phyloP scores from a whole-genome alignment of 2,113 vertebrate species.

The Gyps fulvus region DNA sequence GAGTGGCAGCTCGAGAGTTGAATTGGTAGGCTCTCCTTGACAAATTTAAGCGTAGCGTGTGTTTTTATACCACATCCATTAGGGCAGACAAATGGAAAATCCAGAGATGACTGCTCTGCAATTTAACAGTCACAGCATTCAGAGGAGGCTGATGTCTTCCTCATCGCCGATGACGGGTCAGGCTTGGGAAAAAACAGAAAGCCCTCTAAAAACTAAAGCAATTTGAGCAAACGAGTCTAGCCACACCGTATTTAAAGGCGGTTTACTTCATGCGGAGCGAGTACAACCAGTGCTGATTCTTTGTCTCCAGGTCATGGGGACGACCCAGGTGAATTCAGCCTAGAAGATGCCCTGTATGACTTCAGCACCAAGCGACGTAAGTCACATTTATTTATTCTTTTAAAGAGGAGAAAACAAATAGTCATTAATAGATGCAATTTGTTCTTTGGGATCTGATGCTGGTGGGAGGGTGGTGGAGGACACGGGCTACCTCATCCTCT shows the following conservation, averaged over 20 bases:
- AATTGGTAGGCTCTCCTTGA: conserved; percentile 8
- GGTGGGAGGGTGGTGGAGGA: neutral
- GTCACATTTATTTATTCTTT: conserved; percentile 11
- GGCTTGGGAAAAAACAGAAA: neutral
- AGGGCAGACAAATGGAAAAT: conserved; percentile 37
- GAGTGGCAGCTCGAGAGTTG: neutral
- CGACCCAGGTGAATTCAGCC: neutral
- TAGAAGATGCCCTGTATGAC: conserved; percentile 57
- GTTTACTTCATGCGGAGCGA: neutral
- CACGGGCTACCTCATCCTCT: neutral
- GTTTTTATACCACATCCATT: conserved; percentile 15
- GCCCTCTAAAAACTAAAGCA: neutral
- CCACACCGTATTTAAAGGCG: neutral
- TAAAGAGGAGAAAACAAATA: neutral
- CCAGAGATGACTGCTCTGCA: neutral
- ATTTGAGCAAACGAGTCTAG: neutral
- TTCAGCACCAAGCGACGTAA: conserved; percentile 62
- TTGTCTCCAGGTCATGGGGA: conserved; percentile 66
- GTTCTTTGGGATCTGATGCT: neutral
- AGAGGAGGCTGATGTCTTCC: conserved; percentile 14
- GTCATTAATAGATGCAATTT: neutral
- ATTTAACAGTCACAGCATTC: conserved; percentile 28
- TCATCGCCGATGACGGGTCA: neutral
- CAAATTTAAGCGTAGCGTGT: neutral
- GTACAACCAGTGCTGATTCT: neutral